These are phyloP conservation scores for Crepidodera aurea DNA, from an alignment of 2,888 invertebrate genomes.

Conservation along the genomic window DNA sequence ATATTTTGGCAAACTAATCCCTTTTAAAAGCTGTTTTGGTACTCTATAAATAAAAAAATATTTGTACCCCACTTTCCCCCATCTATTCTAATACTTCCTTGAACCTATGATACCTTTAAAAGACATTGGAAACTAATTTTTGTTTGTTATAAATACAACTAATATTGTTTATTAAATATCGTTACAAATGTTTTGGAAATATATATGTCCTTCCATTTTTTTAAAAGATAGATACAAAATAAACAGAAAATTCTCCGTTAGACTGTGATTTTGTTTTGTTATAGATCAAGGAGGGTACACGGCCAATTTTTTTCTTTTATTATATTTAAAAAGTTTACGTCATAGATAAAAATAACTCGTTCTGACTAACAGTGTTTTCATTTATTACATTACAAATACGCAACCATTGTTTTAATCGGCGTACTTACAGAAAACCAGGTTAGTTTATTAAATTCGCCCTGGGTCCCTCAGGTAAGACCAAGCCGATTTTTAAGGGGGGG, in stretches of 20 bases:
- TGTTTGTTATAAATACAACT: neutral
- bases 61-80: neutral
- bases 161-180: neutral
- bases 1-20: too few relatives aligned
- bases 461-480: too few relatives aligned
- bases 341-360: neutral
- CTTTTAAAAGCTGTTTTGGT: too few relatives aligned
- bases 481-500: too few relatives aligned
- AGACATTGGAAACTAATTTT: slow-evolving; percentile 7
- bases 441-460: too few relatives aligned
- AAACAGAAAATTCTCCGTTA: slow-evolving; percentile 9
- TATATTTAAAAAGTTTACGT: neutral
- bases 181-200: slow-evolving; percentile 1
- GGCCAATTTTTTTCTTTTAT: slow-evolving; percentile 39
- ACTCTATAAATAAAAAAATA: too few relatives aligned
- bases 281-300: slow-evolving; percentile 46
- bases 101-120: slow-evolving; percentile 9
- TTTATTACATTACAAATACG: too few relatives aligned
- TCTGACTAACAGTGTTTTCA: neutral
- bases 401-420: too few relatives aligned
- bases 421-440: too few relatives aligned
- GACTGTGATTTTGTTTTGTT: slow-evolving; percentile 36
- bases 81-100: neutral
- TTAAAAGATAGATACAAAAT: slow-evolving; percentile 4
- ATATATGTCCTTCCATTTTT: neutral